These are phyloP conservation scores for Sandelia bainsii DNA, from an alignment of 2,797 vertebrate genomes.

Conservation along the genomic window DNA sequence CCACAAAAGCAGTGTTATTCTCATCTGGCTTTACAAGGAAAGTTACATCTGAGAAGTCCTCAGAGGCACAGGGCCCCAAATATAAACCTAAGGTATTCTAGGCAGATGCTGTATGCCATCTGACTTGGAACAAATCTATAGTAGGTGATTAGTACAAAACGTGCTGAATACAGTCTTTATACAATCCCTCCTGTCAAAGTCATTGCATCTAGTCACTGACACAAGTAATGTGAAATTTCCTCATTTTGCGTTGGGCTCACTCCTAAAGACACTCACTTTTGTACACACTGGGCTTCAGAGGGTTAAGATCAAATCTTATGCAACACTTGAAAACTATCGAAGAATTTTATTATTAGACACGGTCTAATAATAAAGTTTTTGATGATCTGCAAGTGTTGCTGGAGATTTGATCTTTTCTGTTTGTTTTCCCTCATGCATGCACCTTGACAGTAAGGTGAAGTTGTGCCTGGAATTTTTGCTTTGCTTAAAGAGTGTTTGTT, in stretches of 20 bases:
- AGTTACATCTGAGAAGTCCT: conserved; percentile 10
- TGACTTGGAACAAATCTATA: conserved; percentile 2
- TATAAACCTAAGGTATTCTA: neutral
- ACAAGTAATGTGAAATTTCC: conserved; percentile 1
- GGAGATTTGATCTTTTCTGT: no score
- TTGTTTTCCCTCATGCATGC: no score
- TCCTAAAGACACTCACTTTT: conserved; percentile 21
- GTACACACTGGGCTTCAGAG: neutral
- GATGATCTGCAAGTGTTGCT: no score
- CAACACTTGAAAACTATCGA: no score
- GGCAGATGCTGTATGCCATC: conserved; percentile 5
- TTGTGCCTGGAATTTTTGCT: no score
- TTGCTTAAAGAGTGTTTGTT: conserved; percentile 1
- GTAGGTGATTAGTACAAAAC: neutral
- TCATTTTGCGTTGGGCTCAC: conserved; percentile 13
- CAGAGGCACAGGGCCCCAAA: neutral
- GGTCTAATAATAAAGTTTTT: no score
- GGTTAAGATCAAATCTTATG: no score
- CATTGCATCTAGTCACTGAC: conserved; percentile 2
- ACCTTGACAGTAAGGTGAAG: no score
- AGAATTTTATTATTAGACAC: no score
- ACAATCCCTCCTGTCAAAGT: neutral
- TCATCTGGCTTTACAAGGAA: neutral
- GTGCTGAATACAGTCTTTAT: conserved; percentile 6
- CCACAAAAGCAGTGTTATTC: conserved; percentile 5